These are phyloP conservation scores for Doris montereyensis DNA, from an alignment of 2,888 invertebrate genomes.

Conservation along the genomic window DNA sequence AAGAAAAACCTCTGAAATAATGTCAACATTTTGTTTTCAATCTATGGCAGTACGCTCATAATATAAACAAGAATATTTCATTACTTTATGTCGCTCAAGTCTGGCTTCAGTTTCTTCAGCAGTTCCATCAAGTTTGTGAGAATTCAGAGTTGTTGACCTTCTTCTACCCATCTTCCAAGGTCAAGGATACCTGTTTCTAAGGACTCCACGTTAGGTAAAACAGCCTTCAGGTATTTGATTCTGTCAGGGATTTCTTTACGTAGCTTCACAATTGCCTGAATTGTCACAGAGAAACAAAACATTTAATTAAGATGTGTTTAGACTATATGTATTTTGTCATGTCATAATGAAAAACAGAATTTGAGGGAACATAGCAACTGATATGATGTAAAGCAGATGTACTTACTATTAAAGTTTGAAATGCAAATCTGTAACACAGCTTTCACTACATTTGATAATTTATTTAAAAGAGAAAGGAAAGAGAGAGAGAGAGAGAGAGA, in stretches of 20 bases:
- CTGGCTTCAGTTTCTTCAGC: constrained; percentile 84
- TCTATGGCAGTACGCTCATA: no score
- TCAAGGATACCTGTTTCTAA: constrained; percentile 89
- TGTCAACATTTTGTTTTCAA: no score
- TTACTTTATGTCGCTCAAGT: constrained; percentile 84
- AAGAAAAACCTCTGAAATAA: neutral
- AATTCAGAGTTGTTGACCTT: constrained; percentile 84
- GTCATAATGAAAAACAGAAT: no score
- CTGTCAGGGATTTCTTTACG: constrained; percentile 84
- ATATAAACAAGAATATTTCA: no score
- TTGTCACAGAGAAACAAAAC: no score
- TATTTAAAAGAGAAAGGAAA: neutral
- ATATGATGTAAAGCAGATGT: no score
- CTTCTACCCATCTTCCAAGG: constrained; percentile 88
- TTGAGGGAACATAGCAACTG: no score
- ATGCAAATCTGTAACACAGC: no score
- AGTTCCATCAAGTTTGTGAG: constrained; percentile 78
- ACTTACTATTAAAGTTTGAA: no score
- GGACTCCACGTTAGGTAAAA: constrained; percentile 84
- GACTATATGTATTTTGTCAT: no score
- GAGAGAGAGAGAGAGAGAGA: neutral
- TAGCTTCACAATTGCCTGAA: constrained; percentile 57
- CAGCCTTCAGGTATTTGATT: constrained; percentile 76
- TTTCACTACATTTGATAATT: neutral
- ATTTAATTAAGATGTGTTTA: no score